Evolutionary conservation across 1,140 invertebrate genomes (phyloP), one percentile per base, ranked within the genome.

Genomic region (Drosophila watanabei): DNA sequence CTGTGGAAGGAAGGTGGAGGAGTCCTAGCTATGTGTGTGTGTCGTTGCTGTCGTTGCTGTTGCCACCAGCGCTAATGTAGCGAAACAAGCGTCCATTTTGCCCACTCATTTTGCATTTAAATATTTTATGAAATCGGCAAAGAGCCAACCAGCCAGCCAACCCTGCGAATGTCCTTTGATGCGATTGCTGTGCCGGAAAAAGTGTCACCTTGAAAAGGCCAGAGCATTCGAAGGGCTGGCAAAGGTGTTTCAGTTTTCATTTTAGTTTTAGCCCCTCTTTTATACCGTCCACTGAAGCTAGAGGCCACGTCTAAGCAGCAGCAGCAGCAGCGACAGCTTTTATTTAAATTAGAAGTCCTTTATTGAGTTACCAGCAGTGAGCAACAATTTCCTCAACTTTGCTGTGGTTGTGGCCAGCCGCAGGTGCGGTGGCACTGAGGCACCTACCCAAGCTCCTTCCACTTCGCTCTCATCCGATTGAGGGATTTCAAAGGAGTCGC

Each of bases 121-220:
- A 86, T 86, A 86, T 86, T 86, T 85, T 85, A 86, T 86, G 79
- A 85, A 86, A 81, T 63, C 64, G 73, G 68, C 77, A 78, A 65
- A 80, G 73, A 39, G 54, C 33, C 52, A 56, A 33, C 51, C 51
- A 35, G 33, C n/a, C 18, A 24, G 54, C 54, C 54, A 57, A 39
- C 35, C 54, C 54, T 39, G 54, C 33, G 10, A 57, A n/a, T 39
- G 54, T 57, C 54, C 54, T 57, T 57, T 57, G 54, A 57, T 28
- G 54, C 35, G 35, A 39, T 13, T 57, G 54, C 54, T 39, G 54
- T 24, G 35, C 35, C 54, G 35, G 54, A 57, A 57, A 56, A 57
- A 57, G 78, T 85, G 82, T 85, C 82, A 85, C 82, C 82, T 85
- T 85, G 66, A 85, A 60, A 69, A 48, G 71, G 56, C 41, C 58